These are phyloP conservation scores for Cosmia pyralina DNA, from an alignment of 2,888 invertebrate genomes.

Conservation along the genomic window DNA sequence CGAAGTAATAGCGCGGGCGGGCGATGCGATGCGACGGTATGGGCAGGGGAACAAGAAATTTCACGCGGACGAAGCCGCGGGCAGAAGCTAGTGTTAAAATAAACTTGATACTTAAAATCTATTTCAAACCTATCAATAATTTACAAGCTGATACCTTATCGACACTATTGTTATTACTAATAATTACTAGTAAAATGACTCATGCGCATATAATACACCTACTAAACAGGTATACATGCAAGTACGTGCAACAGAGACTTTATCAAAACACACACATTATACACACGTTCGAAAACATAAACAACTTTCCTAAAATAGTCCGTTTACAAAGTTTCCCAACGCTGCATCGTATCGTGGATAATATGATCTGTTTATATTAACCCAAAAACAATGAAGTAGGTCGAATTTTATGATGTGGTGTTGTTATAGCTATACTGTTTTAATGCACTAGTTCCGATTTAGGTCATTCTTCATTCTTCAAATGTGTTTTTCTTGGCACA, in stretches of 20 bases:
- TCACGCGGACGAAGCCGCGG: no score
- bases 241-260: slow-evolving; percentile 6
- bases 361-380: slow-evolving; percentile 50
- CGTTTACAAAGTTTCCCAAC: slow-evolving; percentile 46
- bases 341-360: slow-evolving; percentile 31
- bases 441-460: slow-evolving; percentile 44
- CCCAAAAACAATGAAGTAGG: slow-evolving; percentile 60
- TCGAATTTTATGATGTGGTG: slow-evolving; percentile 47
- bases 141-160: slow-evolving; percentile 22
- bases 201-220: background rate
- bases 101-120: slow-evolving; percentile 15
- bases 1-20: no score
- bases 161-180: slow-evolving; percentile 22
- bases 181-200: slow-evolving; percentile 14
- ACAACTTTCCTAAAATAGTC: slow-evolving; percentile 51
- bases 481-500: slow-evolving; percentile 19
- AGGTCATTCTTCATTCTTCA: slow-evolving; percentile 33
- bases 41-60: no score
- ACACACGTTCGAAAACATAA: slow-evolving; percentile 20
- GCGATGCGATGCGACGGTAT: no score
- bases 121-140: background rate
- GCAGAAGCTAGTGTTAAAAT: slow-evolving; percentile 4
- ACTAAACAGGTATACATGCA: background rate
- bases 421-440: slow-evolving; percentile 35
- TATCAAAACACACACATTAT: slow-evolving; percentile 11